Percentiles rank a stretch among this genome's conserved stretches.
These are phyloP conservation scores for Biston betularia DNA, from an alignment of 2,888 invertebrate species.

Conservation along the genomic window DNA sequence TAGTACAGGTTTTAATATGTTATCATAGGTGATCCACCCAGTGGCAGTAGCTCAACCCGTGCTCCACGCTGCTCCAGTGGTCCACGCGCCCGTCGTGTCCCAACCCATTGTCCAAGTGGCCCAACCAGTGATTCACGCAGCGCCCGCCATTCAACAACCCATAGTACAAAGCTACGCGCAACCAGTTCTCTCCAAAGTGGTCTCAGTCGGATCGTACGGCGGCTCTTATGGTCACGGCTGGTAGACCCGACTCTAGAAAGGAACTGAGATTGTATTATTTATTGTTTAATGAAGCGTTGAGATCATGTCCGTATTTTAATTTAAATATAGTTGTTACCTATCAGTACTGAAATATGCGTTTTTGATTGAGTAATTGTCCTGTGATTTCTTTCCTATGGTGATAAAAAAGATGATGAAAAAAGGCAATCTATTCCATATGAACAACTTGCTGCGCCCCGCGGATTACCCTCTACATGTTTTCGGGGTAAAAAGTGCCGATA, in stretches of 20 bases:
- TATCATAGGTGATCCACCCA: constrained; percentile 61
- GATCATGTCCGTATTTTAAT: constrained; percentile 71
- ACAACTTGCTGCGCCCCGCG: no score
- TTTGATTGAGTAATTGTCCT: constrained; percentile 12
- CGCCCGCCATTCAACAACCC: constrained; percentile 52
- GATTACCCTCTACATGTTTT: no score
- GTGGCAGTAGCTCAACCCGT: constrained; percentile 47
- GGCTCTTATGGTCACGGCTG: constrained; percentile 69
- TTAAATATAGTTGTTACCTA: constrained; percentile 67
- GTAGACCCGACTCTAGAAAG: constrained; percentile 51
- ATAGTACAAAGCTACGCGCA: constrained; percentile 63
- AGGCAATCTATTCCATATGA: no score
- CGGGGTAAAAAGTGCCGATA: no score
- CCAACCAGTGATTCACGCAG: constrained; percentile 60
- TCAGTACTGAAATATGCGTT: constrained; percentile 58
- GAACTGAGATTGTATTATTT: constrained; percentile 50
- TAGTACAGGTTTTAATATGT: neutral
- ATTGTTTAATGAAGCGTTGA: constrained; percentile 66
- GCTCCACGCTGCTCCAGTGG: constrained; percentile 36
- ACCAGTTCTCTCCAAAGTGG: constrained; percentile 53
- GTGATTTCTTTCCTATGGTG: no score
- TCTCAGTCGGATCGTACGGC: constrained; percentile 15
- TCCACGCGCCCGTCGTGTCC: constrained; percentile 56
- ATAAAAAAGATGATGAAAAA: no score
- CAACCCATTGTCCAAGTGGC: constrained; percentile 61